phyloP scores from a whole-genome alignment of 2,797 vertebrate genomes.

The Fundulus diaphanus region DNA sequence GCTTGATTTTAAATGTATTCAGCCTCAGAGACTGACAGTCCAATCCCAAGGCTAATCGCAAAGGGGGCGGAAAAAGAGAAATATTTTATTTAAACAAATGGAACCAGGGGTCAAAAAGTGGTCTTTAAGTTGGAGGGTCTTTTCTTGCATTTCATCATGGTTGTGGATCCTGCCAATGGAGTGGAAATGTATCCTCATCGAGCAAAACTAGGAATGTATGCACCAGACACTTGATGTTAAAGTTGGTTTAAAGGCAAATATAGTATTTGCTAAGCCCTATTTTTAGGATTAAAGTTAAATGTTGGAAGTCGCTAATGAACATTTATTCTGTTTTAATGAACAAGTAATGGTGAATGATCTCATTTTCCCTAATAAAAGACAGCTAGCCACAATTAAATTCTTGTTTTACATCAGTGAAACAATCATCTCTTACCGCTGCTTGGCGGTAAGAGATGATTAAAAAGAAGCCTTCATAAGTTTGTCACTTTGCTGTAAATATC shows the following conservation, averaged over 20 bases:
- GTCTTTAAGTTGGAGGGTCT: neutral
- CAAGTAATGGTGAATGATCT: no score
- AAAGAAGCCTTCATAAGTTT: neutral
- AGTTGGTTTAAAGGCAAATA: neutral
- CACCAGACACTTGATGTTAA: neutral
- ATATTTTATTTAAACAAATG: no score
- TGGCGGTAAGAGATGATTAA: no score
- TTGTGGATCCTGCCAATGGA: neutral
- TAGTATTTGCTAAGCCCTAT: no score
- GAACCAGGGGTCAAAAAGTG: neutral
- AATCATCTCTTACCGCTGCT: neutral
- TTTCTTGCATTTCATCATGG: no score
- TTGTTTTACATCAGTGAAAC: neutral
- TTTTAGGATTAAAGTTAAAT: no score
- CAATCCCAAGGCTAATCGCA: neutral
- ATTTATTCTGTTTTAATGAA: no score
- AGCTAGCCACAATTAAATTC: no score
- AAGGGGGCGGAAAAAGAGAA: neutral
- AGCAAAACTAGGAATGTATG: no score
- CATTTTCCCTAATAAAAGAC: no score
- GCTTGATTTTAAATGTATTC: constrained; percentile 2
- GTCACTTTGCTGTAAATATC: neutral
- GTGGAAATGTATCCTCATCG: neutral
- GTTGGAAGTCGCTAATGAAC: no score
- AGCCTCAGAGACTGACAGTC: neutral